Evolutionary conservation across 2,113 vertebrate genomes (phyloP).

Genomic region (Myrmecobius fasciatus): DNA sequence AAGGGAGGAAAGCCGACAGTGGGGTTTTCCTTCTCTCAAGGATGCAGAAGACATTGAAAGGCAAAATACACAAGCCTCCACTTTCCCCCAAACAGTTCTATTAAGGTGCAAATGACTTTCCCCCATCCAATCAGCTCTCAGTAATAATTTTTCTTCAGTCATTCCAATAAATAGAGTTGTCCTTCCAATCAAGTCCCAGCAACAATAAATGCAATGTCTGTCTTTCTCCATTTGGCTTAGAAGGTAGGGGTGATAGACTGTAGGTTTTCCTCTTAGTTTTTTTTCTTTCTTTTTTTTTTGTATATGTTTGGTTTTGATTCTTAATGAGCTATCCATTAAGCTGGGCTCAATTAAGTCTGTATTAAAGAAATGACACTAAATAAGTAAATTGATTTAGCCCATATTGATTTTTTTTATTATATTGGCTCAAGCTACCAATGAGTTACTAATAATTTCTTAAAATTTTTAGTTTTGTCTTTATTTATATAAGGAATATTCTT

Average conservation of each 20-base stretch:
- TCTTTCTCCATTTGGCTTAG: neutral
- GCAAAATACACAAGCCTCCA: neutral
- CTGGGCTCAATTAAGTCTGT: neutral
- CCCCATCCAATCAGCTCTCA: neutral
- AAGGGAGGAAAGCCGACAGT: neutral
- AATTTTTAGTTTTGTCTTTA: neutral
- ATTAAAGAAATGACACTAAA: neutral
- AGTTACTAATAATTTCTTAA: neutral
- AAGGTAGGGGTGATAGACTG: neutral
- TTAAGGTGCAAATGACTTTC: neutral
- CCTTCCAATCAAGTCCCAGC: neutral
- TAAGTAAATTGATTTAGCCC: neutral
- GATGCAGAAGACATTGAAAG: neutral
- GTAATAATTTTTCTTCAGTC: neutral
- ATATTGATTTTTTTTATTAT: neutral
- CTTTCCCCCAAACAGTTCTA: neutral
- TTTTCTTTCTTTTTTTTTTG: neutral
- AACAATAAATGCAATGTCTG: neutral
- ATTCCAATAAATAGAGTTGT: neutral
- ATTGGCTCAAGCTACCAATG: neutral
- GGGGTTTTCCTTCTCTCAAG: neutral
- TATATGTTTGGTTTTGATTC: neutral
- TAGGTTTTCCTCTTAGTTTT: neutral
- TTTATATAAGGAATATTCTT: neutral
- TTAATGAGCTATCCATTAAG: neutral